Evolutionary conservation across 2,113 vertebrate species (phyloP), one percentile per base, ranked within the genome.

Genomic region (Oreotrochilus melanogaster): DNA sequence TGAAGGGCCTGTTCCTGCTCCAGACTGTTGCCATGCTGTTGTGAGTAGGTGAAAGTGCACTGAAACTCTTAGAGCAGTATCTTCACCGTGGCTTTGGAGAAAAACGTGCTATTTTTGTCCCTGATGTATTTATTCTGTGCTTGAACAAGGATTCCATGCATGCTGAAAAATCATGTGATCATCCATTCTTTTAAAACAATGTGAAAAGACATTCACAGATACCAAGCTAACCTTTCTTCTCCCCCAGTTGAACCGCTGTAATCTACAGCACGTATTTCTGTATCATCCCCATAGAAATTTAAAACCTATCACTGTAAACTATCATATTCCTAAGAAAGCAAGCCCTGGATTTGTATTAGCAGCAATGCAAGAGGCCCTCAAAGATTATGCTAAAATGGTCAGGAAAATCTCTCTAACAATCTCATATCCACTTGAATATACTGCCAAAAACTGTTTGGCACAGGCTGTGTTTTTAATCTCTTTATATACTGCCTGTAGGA

Each of bases 251-350:
- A 92, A 73, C 18, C 31, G 18, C 31, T 57, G 19, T 6, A 58
- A 86, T 8, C 42, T 14, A 35, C 19, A 31, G n/a, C 1, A 5
- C 1, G 0, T 11, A 39, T 9, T 10, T 14, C 2, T 1, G 9
- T 22, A 65, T 65, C 24, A 61, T 9, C 6, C 25, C 51, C 28
- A 65, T 0, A 2, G 72, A 91, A 76, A 42, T 11, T 18, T 28
- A 54, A 83, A 91, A 21, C 21, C 21, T 35, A 12, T 18, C 71
- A 27, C 37, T 64, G 54, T 37, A 65, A 88, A 37, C 47, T 42
- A 39, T 47, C 42, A 37, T 27, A 39, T 12, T 31, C 31, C 24
- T 28, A 50, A 66, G 33, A 76, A 95, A 78, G 35, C 11, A 65
- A 72, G n/a, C 21, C 45, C 27, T 83, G 78, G 43, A 47, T 82